These are phyloP conservation scores for Octodon degus DNA, from an alignment of 2,113 vertebrate species.

Conservation along the genomic window DNA sequence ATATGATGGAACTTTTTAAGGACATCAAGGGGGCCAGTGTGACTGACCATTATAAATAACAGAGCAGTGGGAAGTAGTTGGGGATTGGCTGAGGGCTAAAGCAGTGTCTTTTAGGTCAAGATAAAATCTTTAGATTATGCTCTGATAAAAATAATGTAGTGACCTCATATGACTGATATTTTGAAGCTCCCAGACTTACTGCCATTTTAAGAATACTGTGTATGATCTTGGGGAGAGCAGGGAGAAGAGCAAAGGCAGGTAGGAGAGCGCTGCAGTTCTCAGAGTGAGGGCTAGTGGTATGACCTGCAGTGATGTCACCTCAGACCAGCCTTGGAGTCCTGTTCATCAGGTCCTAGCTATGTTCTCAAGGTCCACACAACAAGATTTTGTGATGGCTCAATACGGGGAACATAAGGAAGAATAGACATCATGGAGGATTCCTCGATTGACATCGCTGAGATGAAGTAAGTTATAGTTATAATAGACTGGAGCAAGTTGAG, in stretches of 20 bases:
- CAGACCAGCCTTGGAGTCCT: not conserved
- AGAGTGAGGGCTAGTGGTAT: not conserved
- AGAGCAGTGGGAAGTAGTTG: not conserved
- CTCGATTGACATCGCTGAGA: not conserved
- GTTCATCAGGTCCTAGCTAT: not conserved
- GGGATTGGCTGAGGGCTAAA: not conserved
- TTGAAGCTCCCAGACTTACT: not conserved
- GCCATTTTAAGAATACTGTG: not conserved
- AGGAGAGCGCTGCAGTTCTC: not conserved
- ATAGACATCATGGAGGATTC: not conserved
- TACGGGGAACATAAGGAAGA: not conserved
- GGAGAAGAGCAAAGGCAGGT: accelerated
- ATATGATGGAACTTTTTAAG: not conserved
- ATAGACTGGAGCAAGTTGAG: not conserved
- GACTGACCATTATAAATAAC: not conserved
- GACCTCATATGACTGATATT: not conserved
- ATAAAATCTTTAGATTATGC: not conserved
- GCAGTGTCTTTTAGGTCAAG: not conserved
- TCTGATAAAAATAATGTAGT: not conserved
- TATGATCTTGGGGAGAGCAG: not conserved
- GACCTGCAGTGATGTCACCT: too few species aligned
- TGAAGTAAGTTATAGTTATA: not conserved
- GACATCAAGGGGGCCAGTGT: not conserved
- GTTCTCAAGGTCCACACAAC: not conserved
- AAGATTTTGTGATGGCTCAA: not conserved